These are phyloP conservation scores for Anolis carolinensis DNA, from an alignment of 2,113 vertebrate genomes.

Conservation along the genomic window DNA sequence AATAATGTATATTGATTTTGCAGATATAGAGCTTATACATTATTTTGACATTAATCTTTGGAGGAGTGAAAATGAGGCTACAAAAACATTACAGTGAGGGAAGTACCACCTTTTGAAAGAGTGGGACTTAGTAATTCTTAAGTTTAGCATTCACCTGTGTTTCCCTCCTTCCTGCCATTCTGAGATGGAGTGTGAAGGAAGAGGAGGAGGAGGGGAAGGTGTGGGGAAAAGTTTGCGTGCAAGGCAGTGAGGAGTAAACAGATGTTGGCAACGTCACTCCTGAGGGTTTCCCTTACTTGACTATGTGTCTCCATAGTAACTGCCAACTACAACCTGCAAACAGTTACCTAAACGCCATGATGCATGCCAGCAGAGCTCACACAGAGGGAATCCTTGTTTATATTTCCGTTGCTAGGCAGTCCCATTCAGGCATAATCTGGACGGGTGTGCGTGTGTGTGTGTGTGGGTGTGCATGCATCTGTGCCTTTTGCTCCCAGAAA, in stretches of 20 bases:
- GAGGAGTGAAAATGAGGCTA: neutral
- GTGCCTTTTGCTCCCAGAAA: neutral
- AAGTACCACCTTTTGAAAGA: conserved; percentile 27
- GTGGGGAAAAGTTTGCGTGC: conserved; percentile 13
- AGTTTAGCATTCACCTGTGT: conserved; percentile 55
- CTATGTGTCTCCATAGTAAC: conserved; percentile 74
- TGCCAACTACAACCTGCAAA: conserved; percentile 77
- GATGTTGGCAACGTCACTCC: conserved; percentile 64
- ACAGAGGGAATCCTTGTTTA: conserved; percentile 75
- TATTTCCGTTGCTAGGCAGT: conserved; percentile 74
- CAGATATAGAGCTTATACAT: no score
- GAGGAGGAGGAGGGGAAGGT: neutral
- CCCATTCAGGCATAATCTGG: neutral
- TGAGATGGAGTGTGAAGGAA: conserved; percentile 51
- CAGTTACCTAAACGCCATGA: conserved; percentile 69
- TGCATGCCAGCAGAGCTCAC: conserved; percentile 69
- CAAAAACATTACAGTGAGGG: neutral
- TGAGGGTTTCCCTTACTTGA: conserved; percentile 73
- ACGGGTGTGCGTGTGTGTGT: neutral
- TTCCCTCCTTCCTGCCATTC: conserved; percentile 35
- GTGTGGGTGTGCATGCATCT: neutral
- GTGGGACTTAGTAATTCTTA: neutral
- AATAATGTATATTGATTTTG: no score
- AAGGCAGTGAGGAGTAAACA: conserved; percentile 45
- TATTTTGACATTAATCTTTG: neutral